Conservation (phyloP, 1,140 invertebrate genomes). For the Eueides isabella region DNA sequence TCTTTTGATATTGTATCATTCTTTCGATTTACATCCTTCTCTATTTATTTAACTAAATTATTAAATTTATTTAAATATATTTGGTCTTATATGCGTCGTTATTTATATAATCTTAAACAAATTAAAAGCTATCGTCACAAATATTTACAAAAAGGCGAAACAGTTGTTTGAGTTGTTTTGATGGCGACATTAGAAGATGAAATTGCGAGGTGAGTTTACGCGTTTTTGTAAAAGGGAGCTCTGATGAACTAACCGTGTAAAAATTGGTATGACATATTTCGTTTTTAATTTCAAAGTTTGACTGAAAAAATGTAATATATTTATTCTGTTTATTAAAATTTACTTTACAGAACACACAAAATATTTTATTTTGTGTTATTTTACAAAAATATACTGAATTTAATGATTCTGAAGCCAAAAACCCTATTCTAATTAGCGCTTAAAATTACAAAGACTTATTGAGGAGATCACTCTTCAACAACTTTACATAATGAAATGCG, state of each 20-base stretch:
- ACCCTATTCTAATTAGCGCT: conserved; percentile 32
- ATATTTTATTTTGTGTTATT: not conserved
- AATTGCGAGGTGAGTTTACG: conserved; percentile 37
- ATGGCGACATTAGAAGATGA: not conserved
- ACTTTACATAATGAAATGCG: conserved; percentile 62
- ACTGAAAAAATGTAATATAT: too few species aligned
- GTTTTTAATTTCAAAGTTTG: not conserved
- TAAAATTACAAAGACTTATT: conserved; percentile 50
- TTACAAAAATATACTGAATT: not conserved
- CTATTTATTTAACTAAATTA: too few species aligned
- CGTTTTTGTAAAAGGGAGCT: conserved; percentile 44
- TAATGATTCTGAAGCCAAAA: not conserved
- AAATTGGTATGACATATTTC: conserved; percentile 40
- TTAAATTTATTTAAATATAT: not conserved
- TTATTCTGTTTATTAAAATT: too few species aligned
- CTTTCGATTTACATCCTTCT: not conserved
- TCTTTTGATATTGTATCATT: not conserved
- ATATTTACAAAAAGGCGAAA: not conserved
- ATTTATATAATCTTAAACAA: not conserved
- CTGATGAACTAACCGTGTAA: conserved; percentile 42
- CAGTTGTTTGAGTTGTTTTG: not conserved
- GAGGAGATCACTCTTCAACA: conserved; percentile 37
- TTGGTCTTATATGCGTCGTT: not conserved
- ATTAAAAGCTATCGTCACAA: not conserved
- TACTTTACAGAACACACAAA: too few species aligned